Conservation (phyloP, 1,140 invertebrate genomes). For the Drosophila sechellia region DNA sequence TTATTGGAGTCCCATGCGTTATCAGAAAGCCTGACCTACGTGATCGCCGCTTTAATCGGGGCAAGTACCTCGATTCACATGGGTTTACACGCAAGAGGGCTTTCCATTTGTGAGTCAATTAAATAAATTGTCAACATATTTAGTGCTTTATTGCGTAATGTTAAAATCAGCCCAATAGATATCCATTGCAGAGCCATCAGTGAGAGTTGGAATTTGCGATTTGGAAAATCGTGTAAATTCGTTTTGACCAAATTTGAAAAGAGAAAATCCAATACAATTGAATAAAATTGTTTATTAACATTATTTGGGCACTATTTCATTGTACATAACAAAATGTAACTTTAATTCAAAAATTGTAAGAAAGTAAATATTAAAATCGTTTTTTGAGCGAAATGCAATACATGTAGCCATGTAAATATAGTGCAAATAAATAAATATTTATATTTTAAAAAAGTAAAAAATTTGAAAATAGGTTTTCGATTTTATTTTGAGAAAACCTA, state of each 20-base stretch:
- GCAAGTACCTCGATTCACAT: constrained; percentile 56
- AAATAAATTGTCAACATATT: constrained; percentile 50
- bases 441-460: neutral
- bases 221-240: constrained; percentile 9
- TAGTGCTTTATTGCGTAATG: constrained; percentile 51
- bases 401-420: no score
- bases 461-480: neutral
- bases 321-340: neutral
- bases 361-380: no score
- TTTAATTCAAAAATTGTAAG: no score
- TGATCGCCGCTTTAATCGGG: constrained; percentile 55
- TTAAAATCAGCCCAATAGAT: constrained; percentile 13
- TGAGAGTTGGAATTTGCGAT: constrained; percentile 9
- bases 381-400: neutral
- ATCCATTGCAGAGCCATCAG: constrained; percentile 7
- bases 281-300: neutral
- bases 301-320: neutral
- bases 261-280: neutral
- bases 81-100: constrained; percentile 55
- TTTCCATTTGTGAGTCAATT: constrained; percentile 70
- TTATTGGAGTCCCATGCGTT: constrained; percentile 54
- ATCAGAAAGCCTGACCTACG: constrained; percentile 61
- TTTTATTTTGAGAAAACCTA: neutral
- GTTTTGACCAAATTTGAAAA: neutral
- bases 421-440: neutral